Evolutionary conservation across 2,888 invertebrate species (phyloP).

Genomic region (Gisinianus flammeolus): DNA sequence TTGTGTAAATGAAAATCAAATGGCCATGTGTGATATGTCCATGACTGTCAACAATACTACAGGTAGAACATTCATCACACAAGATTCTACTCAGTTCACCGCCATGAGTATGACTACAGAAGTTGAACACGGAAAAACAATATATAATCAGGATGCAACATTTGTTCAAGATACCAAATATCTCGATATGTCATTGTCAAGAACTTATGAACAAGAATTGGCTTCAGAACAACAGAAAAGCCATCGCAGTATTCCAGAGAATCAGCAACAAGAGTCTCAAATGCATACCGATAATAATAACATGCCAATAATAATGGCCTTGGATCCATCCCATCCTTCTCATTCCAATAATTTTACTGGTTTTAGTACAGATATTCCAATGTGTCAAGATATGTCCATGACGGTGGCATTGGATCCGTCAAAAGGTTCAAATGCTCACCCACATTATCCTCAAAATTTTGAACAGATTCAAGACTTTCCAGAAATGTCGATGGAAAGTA

Average conservation of each 20-base stretch:
- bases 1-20: too few species aligned
- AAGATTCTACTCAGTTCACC: too few species aligned
- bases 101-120: too few species aligned
- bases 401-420: neutral
- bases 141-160: too few species aligned
- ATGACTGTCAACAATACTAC: too few species aligned
- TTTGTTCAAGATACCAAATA: too few species aligned
- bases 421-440: neutral
- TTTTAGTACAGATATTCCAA: neutral
- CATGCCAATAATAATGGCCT: neutral
- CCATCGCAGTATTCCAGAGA: neutral
- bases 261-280: neutral
- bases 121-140: too few species aligned
- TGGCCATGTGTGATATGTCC: too few species aligned
- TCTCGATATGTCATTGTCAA: neutral
- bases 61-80: too few species aligned
- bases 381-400: neutral
- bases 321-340: neutral
- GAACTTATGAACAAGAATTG: neutral
- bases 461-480: neutral
- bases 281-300: neutral
- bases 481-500: neutral
- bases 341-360: too few species aligned
- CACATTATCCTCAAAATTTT: neutral
- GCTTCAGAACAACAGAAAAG: neutral